Evolutionary conservation across 2,888 invertebrate genomes (phyloP).

Genomic region (Chorisops tibialis): DNA sequence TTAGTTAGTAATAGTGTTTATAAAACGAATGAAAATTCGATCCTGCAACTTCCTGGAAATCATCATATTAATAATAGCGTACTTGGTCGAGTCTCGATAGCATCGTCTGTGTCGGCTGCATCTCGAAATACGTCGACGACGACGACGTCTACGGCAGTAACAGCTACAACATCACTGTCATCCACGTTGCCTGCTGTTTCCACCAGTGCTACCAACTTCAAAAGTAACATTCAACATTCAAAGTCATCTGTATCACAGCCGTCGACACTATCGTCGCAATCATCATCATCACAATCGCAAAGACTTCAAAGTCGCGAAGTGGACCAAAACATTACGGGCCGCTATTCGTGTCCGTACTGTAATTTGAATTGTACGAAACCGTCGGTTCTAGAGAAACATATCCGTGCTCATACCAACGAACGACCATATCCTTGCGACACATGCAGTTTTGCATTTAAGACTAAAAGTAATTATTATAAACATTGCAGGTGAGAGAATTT

Average conservation of each 20-base stretch:
- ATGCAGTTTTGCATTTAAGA: constrained; percentile 91
- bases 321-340: constrained; percentile 52
- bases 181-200: constrained; percentile 43
- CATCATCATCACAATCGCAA: constrained; percentile 23
- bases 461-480: constrained; percentile 89
- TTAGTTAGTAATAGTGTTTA: background rate
- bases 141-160: too few species aligned
- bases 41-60: background rate
- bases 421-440: constrained; percentile 85
- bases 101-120: background rate
- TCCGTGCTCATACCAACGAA: constrained; percentile 90
- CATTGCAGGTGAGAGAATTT: constrained; percentile 60
- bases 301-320: constrained; percentile 3
- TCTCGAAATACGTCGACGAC: background rate
- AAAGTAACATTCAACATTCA: constrained; percentile 24
- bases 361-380: constrained; percentile 87
- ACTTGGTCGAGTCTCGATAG: background rate
- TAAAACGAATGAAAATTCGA: background rate
- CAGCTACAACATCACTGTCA: too few species aligned
- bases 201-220: constrained; percentile 11
- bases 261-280: constrained; percentile 2
- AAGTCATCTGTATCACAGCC: constrained; percentile 32
- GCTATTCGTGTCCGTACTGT: constrained; percentile 84
- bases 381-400: constrained; percentile 89
- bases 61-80: background rate